phyloP scores from a whole-genome alignment of 2,888 invertebrate genomes.

The Allacma fusca region DNA sequence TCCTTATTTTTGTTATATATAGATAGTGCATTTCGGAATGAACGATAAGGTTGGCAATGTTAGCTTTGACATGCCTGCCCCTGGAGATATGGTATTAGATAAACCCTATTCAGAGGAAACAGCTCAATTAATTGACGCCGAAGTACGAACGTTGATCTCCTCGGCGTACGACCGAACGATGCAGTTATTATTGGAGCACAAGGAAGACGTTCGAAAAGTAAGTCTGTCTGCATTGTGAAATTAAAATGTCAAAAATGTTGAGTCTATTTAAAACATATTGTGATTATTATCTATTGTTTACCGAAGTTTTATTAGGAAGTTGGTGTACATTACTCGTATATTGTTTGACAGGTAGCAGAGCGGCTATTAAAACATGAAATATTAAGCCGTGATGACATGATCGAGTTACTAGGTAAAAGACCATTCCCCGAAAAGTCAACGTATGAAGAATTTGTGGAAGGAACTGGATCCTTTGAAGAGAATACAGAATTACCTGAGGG shows the following conservation, averaged over 20 bases:
- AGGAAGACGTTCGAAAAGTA: slow-evolving; percentile 84
- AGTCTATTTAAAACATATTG: too few relatives aligned
- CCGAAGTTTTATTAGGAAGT: too few relatives aligned
- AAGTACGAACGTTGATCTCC: slow-evolving; percentile 82
- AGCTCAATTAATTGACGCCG: slow-evolving; percentile 92
- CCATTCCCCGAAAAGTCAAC: slow-evolving; percentile 99
- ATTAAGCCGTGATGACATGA: slow-evolving; percentile 95
- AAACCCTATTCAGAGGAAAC: slow-evolving; percentile 99
- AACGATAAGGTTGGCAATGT: slow-evolving; percentile 96
- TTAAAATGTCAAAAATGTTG: too few relatives aligned
- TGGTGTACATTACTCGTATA: neutral
- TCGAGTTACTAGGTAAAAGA: slow-evolving; percentile 89
- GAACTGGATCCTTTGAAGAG: slow-evolving; percentile 97
- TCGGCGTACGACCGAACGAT: slow-evolving; percentile 83
- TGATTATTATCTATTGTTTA: too few relatives aligned
- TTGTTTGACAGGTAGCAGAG: slow-evolving; percentile 67
- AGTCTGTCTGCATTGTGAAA: neutral
- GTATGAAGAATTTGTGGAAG: slow-evolving; percentile 99
- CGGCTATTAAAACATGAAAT: slow-evolving; percentile 93
- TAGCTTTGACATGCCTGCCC: slow-evolving; percentile 92
- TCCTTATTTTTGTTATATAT: neutral
- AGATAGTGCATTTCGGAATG: slow-evolving; percentile 97
- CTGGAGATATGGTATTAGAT: slow-evolving; percentile 89
- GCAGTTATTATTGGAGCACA: slow-evolving; percentile 79
- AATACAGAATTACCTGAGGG: slow-evolving; percentile 94